Evolutionary conservation across 2,113 vertebrate species (phyloP), one percentile per base, ranked within the genome.

Genomic region (mouse (Mus musculus)): DNA sequence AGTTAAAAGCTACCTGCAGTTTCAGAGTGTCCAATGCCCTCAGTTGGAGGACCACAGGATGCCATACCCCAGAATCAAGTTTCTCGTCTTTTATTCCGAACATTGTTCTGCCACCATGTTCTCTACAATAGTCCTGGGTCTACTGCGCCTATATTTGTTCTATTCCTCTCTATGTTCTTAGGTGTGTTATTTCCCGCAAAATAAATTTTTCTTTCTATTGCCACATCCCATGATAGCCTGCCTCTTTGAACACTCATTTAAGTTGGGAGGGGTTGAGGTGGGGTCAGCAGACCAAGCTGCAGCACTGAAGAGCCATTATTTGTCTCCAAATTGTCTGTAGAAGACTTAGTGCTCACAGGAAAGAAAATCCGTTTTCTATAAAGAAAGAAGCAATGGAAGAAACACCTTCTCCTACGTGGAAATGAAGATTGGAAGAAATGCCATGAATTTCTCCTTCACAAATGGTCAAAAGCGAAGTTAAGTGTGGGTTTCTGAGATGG

Each of bases 241-340:
- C 52, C 42, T 22, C 93, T 77, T 73, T 69, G 84, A 88, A 59
- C 56, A 93, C 93, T 63, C 94, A 94, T 93, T 97, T 92, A 81
- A 75, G 28, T 77, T 76, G 0, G 56, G 61, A 56, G 71, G 33
- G 28, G 5, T 1, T 56, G 28, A 20, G 33, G 5, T 1, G 75
- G 97, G 97, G 49, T 81, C 33, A 17, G 4, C 71, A 93, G 20
- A 6, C 33, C 52, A 1, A 0, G 49, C 22, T 78, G 80, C 87
- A 90, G 88, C 19, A 52, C 71, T 95, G 88, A 89, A 96, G 30
- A 22, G 76, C 46, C 93, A 42, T 78, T 89, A 56, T 73, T 54
- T 91, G 89, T 87, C 89, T 72, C 76, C 93, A 85, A 90, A 96
- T 94, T 90, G 94, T 71, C 93, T 67, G 77, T 49, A 95, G 95